A percentile compares a stretch with the other conserved stretches of the same genome.
These are phyloP conservation scores for Grapholita molesta DNA, from an alignment of 1,140 invertebrate species.

Conservation along the genomic window DNA sequence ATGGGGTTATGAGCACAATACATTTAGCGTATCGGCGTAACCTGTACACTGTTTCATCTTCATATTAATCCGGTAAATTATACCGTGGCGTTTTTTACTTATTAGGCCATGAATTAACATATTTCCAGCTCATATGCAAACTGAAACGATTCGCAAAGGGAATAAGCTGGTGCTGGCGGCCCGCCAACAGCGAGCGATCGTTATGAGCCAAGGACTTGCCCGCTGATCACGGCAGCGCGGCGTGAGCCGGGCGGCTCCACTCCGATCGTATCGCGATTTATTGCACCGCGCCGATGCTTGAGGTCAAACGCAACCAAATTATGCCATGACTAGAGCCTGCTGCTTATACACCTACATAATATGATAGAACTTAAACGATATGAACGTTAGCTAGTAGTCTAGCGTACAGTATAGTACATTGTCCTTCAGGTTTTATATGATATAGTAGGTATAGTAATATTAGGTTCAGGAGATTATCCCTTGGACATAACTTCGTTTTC, in stretches of 20 bases:
- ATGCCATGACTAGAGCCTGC: background rate
- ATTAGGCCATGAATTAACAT: background rate
- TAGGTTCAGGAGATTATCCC: too few species aligned
- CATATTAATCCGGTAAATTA: background rate
- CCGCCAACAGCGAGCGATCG: slow-evolving; percentile 37
- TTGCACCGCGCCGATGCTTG: slow-evolving; percentile 24
- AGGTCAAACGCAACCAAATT: slow-evolving; percentile 21
- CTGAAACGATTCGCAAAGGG: background rate
- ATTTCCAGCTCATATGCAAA: background rate
- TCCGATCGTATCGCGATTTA: slow-evolving; percentile 30
- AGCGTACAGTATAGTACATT: too few species aligned
- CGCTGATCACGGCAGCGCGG: slow-evolving; percentile 17
- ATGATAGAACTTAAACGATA: background rate
- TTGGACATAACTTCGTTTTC: too few species aligned
- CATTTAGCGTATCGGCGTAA: background rate
- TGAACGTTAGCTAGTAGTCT: background rate
- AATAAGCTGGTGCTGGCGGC: slow-evolving; percentile 32
- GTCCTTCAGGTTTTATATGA: too few species aligned
- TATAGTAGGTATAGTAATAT: too few species aligned
- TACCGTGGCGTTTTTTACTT: background rate
- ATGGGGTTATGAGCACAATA: too few species aligned
- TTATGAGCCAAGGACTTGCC: slow-evolving; percentile 33
- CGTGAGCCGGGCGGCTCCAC: background rate
- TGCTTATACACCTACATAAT: background rate
- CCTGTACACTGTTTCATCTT: background rate